Conservation (phyloP, 1,140 invertebrate genomes). For the Zaprionus africanus region DNA sequence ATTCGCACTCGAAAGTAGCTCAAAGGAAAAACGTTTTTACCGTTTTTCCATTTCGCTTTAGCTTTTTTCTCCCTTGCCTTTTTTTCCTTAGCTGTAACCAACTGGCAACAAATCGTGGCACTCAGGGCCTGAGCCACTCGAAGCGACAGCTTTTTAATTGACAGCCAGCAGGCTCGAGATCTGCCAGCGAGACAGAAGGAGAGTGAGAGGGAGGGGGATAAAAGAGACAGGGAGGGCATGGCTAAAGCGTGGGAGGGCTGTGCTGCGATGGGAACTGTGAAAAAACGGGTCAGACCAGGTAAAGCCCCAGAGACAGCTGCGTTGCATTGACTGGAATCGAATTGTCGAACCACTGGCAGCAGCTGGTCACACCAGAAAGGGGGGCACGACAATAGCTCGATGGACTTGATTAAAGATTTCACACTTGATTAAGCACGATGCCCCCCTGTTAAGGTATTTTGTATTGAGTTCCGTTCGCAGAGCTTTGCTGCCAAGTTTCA, state of each 20-base stretch:
- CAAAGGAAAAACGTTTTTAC: constrained; percentile 43
- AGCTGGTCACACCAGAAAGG: constrained; percentile 31
- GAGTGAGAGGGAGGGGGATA: not conserved
- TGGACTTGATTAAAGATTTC: constrained; percentile 74
- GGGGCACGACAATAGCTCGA: not conserved
- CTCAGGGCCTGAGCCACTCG: constrained; percentile 62
- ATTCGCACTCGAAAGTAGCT: constrained; percentile 69
- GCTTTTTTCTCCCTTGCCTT: not conserved
- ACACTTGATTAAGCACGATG: constrained; percentile 71
- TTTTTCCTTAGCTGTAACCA: constrained; percentile 27
- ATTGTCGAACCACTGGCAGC: constrained; percentile 44
- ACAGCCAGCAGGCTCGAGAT: constrained; percentile 45
- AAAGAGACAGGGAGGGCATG: not conserved
- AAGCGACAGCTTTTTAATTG: constrained; percentile 69
- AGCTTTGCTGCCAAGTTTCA: constrained; percentile 52
- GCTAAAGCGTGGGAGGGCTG: constrained; percentile 65
- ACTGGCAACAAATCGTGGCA: constrained; percentile 72
- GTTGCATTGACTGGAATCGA: constrained; percentile 59
- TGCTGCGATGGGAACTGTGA: constrained; percentile 23
- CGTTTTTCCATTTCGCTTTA: constrained; percentile 5
- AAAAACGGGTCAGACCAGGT: constrained; percentile 71
- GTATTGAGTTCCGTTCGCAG: not conserved
- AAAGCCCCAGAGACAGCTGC: constrained; percentile 59
- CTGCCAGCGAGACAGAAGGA: not conserved
- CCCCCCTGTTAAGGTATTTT: constrained; percentile 7